Base-by-base conservation (phyloP, 2,113 vertebrate species). In the Oreocharis arfaki region DNA sequence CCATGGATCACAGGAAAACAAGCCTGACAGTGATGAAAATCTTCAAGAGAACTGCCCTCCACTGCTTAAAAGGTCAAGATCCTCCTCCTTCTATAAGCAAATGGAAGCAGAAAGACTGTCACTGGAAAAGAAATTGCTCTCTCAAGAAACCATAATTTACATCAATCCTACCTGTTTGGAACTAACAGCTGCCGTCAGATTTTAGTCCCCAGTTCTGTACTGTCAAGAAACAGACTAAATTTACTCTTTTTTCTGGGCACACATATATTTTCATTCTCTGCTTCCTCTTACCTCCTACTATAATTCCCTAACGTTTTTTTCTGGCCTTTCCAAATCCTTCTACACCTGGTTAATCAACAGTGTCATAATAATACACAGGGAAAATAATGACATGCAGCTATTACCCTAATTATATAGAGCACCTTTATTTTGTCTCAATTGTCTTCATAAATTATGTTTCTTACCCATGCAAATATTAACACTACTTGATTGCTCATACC, bases 371-470 rank as follows among this genome's bases (percentile, higher is more conserved):
- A 93, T 68, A 84, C 35, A 63, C 23, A 63, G 52, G 47, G 74
- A 76, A 94, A 88, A 81, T 35, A 24, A 80, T 70, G 85, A 79
- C 70, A 73, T 22, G 63, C 50, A 77, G 81, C 28, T 85, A 61
- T 94, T 91, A 82, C 14, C 59, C 47, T 93, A 87, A 90, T 95
- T 92, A 92, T 19, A 73, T 28, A 55, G 59, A 68, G 50, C 57
- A 84, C 7, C 2, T 74, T 92, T 93, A 89, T 94, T 96, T 93
- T 94, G 84, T 94, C 73, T 95, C 65, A 65, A 6, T 96, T 87
- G 60, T 74, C 73, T 95, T 68, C 26, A 73, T 56, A 87, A 89
- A 93, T 93, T 84, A 44, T 17, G n/a, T 75, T 95, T 93, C 64
- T 88, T 81, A 87, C 24, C 41, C 61, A 57, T 93, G 68, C 74